Base-by-base conservation (phyloP, 23 tunicate genomes). In the Ascidia mentula region DNA sequence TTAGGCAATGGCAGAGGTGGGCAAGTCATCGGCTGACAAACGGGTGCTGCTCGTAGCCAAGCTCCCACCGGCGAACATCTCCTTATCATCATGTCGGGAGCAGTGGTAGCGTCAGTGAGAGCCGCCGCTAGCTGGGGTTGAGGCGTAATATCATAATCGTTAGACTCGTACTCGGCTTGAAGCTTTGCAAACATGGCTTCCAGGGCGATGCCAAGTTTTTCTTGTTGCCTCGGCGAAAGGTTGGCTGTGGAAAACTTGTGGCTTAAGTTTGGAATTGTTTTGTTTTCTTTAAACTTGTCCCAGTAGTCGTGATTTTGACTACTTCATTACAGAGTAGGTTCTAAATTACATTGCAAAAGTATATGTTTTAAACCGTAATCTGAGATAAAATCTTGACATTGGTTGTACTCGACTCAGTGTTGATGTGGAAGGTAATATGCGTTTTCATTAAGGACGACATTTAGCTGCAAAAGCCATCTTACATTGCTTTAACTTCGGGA, bases 1-100 rank as follows among this genome's bases (percentile, higher is more conserved):
- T 69, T 59, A 20, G 72, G 32, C 28, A 42, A 37, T 32, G 18
- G 59, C 60, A 77, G 85, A 9, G 76, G 31, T 4, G 85, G 46
- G 3, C 85, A 81, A 13, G 40, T 2, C 85, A 81, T 81, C 1
- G 85, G 85, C 32, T 38, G 35, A 46, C 85, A 81, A 31, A 36
- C 60, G 2, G 85, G 85, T 69, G 77, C 77, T 28, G 85, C 45
- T 40, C 60, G 40, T n/a, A 81, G 40, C 85, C 85, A 81, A 0
- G 77, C 85, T 32, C 72, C 85, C 28, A 53, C 53, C 15, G 72
- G 71, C 12, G 85, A 81, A 42, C 85, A 81, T 45, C 72, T 76
- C 33, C 69, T 42, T 31, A 53, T 53, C 13, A 53, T 26, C 28
- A 53, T 20, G 13, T 53, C 65, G 13, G 65, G 65, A 20, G 65